Base-by-base conservation (phyloP, 2,113 vertebrate species). In the Halcyon malimbica region DNA sequence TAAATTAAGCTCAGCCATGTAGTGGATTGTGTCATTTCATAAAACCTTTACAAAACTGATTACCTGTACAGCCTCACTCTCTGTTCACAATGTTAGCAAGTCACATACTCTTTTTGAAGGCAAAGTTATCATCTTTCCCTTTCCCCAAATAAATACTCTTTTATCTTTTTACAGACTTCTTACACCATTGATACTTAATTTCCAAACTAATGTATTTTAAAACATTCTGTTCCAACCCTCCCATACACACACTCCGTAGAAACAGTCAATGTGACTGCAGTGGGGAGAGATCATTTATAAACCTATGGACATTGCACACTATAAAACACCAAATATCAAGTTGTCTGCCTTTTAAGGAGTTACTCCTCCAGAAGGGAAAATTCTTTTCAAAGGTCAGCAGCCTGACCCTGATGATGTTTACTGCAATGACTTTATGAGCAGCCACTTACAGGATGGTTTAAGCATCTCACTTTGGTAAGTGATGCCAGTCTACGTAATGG, bases 21-120 rank as follows among this genome's bases (percentile, higher is more conserved):
- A 87, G 54, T 9, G 67, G 90, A 77, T 60, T 83, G 62, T 70
- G 83, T 41, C 73, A 76, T 69, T 56, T 69, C 82, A 81, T 13
- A 83, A 92, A 95, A 71, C 57, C 44, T 89, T 92, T 68, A 68
- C 42, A 83, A 74, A 91, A 86, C 18, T 48, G 46, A 92, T 56
- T 46, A 71, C 56, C 26, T 75, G 35, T n/a, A 90, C 46, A 90
- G 56, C 10, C 48, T 62, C 42, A 23, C 11, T 41, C 73, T 29
- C 11, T 33, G 51, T 28, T 69, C 79, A 35, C 29, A 62, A 20
- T 21, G 39, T 26, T n/a, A 73, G 15, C 16, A 54, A 77, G 65
- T 62, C 57, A 65, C 10, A 20, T 20, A n/a, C 16, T 73, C 44
- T 10, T 57, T 53, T 3, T 19, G 28, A 46, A 44, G 75, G 65